phyloP scores from a whole-genome alignment of 1,140 invertebrate species.

The Helicoverpa zea region DNA sequence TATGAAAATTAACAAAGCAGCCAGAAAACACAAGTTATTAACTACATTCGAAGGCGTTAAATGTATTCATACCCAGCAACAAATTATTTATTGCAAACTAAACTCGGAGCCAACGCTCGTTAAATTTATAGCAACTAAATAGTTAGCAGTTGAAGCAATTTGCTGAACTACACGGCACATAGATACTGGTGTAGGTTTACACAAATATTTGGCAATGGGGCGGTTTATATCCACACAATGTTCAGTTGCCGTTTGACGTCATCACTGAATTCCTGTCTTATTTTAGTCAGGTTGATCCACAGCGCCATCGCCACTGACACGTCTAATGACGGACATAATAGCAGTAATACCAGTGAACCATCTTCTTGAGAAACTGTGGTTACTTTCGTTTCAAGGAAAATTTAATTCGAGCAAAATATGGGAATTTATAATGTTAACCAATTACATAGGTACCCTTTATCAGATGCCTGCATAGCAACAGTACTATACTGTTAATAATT shows the following conservation, averaged over 20 bases:
- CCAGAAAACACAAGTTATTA: not conserved
- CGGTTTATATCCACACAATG: conserved; percentile 48
- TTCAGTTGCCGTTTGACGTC: conserved; percentile 47
- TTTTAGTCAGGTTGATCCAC: conserved; percentile 45
- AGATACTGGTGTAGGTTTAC: conserved; percentile 44
- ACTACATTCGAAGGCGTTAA: not conserved
- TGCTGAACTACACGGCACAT: conserved; percentile 30
- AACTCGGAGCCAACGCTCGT: conserved; percentile 14
- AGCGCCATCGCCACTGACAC: conserved; percentile 27
- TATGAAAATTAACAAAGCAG: not conserved
- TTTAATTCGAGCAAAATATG: not conserved
- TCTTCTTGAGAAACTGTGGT: not conserved
- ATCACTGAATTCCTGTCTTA: conserved; percentile 46
- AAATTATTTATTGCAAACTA: conserved; percentile 6
- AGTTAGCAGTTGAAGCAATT: conserved; percentile 21
- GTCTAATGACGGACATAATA: conserved; percentile 33
- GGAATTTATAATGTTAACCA: not conserved
- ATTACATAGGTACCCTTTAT: no score
- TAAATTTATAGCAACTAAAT: conserved; percentile 38
- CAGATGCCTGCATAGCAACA: not conserved
- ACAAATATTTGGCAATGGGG: conserved; percentile 44
- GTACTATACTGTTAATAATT: not conserved
- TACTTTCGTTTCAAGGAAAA: not conserved
- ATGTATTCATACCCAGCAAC: not conserved
- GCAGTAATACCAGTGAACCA: not conserved